Evolutionary conservation across 2,113 vertebrate genomes (phyloP), one percentile per base, ranked within the genome.

Genomic region (Rhipidura dahli): DNA sequence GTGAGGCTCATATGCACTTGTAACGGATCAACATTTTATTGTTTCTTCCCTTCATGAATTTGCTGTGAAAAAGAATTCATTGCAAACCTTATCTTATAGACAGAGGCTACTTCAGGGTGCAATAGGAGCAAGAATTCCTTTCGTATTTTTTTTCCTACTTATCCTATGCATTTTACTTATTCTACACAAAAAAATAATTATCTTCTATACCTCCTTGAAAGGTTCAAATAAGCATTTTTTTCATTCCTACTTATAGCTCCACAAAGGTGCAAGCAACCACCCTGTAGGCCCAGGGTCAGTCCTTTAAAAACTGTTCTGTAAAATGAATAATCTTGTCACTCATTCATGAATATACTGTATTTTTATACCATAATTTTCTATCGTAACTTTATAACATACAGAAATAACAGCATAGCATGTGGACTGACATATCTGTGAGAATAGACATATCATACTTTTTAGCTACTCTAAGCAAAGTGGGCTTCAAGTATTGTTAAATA

Each of bases 11-110:
- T 72, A 94, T 44, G 92, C 92, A 97, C 96, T 97, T 93, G 95
- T 33, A 94, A 96, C n/a, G 40, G 95, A 98, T 97, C 97, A 96
- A 96, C 97, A 93, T 92, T 96, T 97, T 96, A 98, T 98, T 98
- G 97, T 97, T 97, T 97, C 93, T 97, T 80, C 87, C 73, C 54
- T 88, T 89, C 93, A 89, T 85, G 96, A 91, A 95, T 98, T 93
- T 94, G 75, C 83, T 93, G 69, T 33, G 89, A 96, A 93, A 91
- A 84, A 82, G 70, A 93, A 96, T 94, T 81, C 91, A 86, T 15
- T 84, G 65, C 71, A 87, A 69, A 85, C 78, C 89, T 85, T 61
- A 40, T 65, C 70, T 65, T 69, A 90, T 1, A 84, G 45, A 69
- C 37, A 47, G 83, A 83, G 73, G 26, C 87, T 89, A 70, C 87